Evolutionary conservation across 1,140 invertebrate species (phyloP).

Genomic region (Linepithema humile): DNA sequence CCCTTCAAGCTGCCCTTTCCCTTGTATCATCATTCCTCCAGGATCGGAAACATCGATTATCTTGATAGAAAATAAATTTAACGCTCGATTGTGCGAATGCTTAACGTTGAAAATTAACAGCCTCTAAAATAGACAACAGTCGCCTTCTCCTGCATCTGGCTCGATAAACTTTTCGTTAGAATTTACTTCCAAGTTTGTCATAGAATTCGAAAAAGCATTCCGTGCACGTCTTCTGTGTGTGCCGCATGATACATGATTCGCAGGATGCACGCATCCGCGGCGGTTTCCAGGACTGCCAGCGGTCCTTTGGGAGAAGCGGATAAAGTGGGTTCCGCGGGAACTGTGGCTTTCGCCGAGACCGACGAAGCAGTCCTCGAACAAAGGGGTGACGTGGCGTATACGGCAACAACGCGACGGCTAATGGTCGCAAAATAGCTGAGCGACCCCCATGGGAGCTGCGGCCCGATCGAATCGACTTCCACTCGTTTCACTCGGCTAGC

Average conservation of each 20-base stretch:
- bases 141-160: no score
- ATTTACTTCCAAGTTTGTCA: not conserved
- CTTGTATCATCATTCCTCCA: not conserved
- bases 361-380: constrained; percentile 27
- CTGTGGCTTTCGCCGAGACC: not conserved
- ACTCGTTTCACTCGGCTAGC: not conserved
- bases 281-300: not conserved
- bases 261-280: constrained; percentile 3
- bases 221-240: not conserved
- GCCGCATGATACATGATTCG: not conserved
- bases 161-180: not conserved
- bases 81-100: not conserved
- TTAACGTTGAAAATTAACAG: constrained; percentile 8
- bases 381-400: not conserved
- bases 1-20: not conserved
- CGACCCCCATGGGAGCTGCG: not conserved
- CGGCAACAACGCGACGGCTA: not conserved
- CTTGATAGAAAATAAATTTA: constrained; percentile 30
- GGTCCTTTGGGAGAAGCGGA: constrained; percentile 1
- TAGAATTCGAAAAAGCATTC: not conserved
- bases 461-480: not conserved
- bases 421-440: constrained; percentile 11
- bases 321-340: constrained; percentile 16
- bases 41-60: constrained; percentile 11
- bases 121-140: not conserved